These are phyloP conservation scores for Ibidorhyncha struthersii DNA, from an alignment of 2,113 vertebrate genomes.

Conservation along the genomic window DNA sequence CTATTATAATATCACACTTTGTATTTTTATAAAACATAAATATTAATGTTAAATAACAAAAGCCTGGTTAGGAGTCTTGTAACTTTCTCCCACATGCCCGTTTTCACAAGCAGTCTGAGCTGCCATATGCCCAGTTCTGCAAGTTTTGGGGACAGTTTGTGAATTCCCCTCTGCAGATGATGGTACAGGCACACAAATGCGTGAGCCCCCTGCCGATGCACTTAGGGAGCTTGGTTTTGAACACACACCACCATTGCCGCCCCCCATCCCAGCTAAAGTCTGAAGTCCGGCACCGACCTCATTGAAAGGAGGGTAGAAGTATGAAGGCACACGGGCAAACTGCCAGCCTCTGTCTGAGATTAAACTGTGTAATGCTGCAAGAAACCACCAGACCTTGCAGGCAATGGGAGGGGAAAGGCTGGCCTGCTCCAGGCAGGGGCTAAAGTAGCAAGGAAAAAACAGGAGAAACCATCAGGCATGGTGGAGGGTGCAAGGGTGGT, in stretches of 20 bases:
- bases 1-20: background rate
- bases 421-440: background rate
- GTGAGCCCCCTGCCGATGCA: background rate
- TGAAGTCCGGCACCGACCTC: rapidly evolving
- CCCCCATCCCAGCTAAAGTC: background rate
- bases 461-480: rapidly evolving
- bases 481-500: background rate
- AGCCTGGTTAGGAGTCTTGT: background rate
- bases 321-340: background rate
- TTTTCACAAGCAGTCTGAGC: background rate
- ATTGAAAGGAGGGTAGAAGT: background rate
- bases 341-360: background rate
- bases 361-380: background rate
- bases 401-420: background rate
- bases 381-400: background rate
- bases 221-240: background rate
- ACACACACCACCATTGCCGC: background rate
- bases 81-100: background rate
- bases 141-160: background rate
- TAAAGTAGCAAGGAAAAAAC: background rate
- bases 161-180: background rate
- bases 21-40: background rate
- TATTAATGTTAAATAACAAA: background rate
- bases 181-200: background rate
- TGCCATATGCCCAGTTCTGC: background rate